Percentiles rank a stretch among this genome's conserved stretches.
Conservation (phyloP, 2,888 invertebrate species). For the Clanis bilineata region DNA sequence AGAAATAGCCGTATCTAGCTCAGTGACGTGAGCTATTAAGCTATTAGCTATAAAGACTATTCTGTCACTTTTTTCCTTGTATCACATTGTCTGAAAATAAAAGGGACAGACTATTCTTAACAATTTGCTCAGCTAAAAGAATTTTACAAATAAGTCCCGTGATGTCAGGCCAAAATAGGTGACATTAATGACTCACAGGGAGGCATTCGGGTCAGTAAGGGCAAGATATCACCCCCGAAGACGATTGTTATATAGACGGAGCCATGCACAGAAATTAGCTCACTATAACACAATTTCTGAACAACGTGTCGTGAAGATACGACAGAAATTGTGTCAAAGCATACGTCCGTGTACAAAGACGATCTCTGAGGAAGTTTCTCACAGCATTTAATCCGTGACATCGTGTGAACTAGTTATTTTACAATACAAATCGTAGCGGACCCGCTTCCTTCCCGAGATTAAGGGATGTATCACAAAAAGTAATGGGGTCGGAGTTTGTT, state of each 20-base stretch:
- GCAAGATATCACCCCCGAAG: too few relatives aligned
- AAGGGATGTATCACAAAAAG: conserved; percentile 28
- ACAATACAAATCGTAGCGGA: conserved; percentile 39
- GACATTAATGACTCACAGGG: too few relatives aligned
- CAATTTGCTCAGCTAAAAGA: too few relatives aligned
- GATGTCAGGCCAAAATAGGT: too few relatives aligned
- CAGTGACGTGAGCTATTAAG: too few relatives aligned
- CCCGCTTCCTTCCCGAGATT: conserved; percentile 47
- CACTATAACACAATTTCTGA: neutral
- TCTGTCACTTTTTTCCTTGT: too few relatives aligned
- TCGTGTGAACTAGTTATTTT: conserved; percentile 31
- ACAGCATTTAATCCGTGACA: neutral
- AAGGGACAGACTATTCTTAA: too few relatives aligned
- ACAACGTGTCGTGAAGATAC: neutral
- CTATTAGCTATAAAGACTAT: too few relatives aligned
- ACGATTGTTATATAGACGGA: neutral
- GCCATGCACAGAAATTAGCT: neutral
- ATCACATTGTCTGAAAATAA: too few relatives aligned
- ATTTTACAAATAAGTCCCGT: too few relatives aligned
- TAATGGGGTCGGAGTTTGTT: conserved; percentile 22
- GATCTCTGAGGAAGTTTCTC: neutral
- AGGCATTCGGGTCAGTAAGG: too few relatives aligned
- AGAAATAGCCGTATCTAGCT: too few relatives aligned
- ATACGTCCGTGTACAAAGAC: neutral
- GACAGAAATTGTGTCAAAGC: neutral